Base-by-base conservation (phyloP, 2,888 invertebrate genomes). In the Tanypteryx hageni region DNA sequence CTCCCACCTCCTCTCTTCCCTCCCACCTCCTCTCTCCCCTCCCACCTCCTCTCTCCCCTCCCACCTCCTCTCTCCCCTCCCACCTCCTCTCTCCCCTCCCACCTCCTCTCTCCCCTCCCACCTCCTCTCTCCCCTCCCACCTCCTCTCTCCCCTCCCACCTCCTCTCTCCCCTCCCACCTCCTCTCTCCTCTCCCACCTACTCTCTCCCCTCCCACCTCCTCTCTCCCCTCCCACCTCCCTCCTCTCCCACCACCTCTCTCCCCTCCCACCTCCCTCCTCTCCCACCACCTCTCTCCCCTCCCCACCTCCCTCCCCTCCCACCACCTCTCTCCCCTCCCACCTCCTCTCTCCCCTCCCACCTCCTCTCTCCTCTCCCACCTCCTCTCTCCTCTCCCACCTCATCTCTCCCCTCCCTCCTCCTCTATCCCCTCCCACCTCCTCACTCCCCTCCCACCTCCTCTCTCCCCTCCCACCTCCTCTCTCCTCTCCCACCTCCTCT, bases 351-450 rank as follows among this genome's bases (percentile, higher is more conserved):
- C 64, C 13, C 64, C 16, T 11, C 64, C 64, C 11, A 0, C 64
- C n/a, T n/a, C 44, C 44, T 44, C 44, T 44, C 44, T 44, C 3
- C 44, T 5, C 44, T 44, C n/a, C n/a, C 13, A 64, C 13, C n/a
- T 64, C 64, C 64, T 11, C n/a, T 64, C 64, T n/a, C n/a, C 68
- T 61, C 68, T n/a, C 92, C 83, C 59, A 13, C 59, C 31, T n/a
- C 31, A 83, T 68, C 92, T 92, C 92, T 92, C 56, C 92, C 59
- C 85, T 83, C 91, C 57, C 68, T 58, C 59, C 58, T 84, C 76
- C 57, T 92, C 64, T 11, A 5, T 5, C 64, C 13, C 16, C 64
- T 11, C n/a, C 11, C 16, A 11, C n/a, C n/a, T 64, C 64, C 11
- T 11, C 13, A 7, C 11, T 64, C 64, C 8, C 0, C 64, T 11